A percentile compares a stretch with the other conserved stretches of the same genome.
Conservation (phyloP, 2,888 invertebrate species). For the Zeuzera pyrina region DNA sequence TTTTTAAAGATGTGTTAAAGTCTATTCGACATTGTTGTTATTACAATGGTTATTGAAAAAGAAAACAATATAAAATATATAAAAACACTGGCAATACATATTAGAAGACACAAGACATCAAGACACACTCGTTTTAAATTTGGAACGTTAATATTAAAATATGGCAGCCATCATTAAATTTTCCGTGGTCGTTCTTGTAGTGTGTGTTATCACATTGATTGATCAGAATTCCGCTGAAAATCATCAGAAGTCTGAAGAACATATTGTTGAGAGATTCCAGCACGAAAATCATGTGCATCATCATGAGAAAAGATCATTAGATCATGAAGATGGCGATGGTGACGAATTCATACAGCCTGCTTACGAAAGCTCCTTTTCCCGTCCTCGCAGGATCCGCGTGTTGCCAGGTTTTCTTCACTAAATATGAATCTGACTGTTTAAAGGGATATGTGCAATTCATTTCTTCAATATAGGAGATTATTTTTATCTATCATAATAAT, state of each 20-base stretch:
- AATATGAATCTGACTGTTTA: too few species aligned
- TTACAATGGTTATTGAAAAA: slow-evolving; percentile 21
- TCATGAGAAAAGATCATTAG: slow-evolving; percentile 39
- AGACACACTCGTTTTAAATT: slow-evolving; percentile 7
- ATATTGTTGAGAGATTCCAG: too few species aligned
- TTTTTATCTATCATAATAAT: too few species aligned
- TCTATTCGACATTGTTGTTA: too few species aligned
- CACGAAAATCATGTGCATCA: slow-evolving; percentile 18
- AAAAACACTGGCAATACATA: too few species aligned
- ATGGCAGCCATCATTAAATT: slow-evolving; percentile 32
- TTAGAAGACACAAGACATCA: background rate
- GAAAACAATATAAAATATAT: background rate
- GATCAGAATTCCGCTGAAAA: slow-evolving; percentile 19
- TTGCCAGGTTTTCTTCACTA: slow-evolving; percentile 47
- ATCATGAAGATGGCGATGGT: slow-evolving; percentile 28
- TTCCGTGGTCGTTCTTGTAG: slow-evolving; percentile 26
- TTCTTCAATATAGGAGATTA: too few species aligned
- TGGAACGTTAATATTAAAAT: slow-evolving; percentile 6
- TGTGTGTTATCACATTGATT: slow-evolving; percentile 25
- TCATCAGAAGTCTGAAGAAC: background rate
- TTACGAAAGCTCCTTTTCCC: slow-evolving; percentile 32
- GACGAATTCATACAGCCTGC: slow-evolving; percentile 22
- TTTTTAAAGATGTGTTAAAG: too few species aligned
- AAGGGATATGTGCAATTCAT: too few species aligned
- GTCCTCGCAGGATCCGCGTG: slow-evolving; percentile 43